Base-by-base conservation (phyloP, 2,888 invertebrate species). In the Drosophila peninsularis region DNA sequence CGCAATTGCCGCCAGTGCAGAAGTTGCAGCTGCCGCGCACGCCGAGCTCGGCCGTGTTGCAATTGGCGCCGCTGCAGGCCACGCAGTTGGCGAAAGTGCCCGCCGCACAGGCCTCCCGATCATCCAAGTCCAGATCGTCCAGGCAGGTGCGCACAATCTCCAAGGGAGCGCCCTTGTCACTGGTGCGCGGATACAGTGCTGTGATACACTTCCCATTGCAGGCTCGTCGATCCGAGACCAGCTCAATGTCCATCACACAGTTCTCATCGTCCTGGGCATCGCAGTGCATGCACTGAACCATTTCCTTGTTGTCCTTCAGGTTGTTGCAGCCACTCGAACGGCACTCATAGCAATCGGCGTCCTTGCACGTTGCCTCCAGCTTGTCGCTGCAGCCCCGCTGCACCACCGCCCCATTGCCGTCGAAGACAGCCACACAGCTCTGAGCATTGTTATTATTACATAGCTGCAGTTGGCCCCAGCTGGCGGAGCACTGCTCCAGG, bases 121-220 rank as follows among this genome's bases (percentile, higher is more conserved):
- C 90, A 57, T 88, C 90, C 9, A 66, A 45, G 11, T 90, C 87
- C 60, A 89, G 78, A 49, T 92, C 92, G 61, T 92, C 91, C 10
- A 88, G 45, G n/a, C 92, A 92, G 4, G 78, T 74, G 39, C 92
- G 84, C 19, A 82, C 76, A 21, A 91, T 19, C 24, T 91, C 91
- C 53, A 83, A 67, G 0, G 82, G 79, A 0, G 91, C 53, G 7
- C 66, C 58, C 0, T 11, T 41, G 9, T 91, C 90, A 1, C 45
- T 57, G 1, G 80, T 87, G 24, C 89, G 84, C 0, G 91, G 70
- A 60, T 91, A 91, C 1, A 92, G 66, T 1, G 91, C 88, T 2
- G 91, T 91, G 70, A 91, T 83, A 47, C 91, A 91, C 14, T 80
- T 64, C 11, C 82, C 78, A 17, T 90, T 53, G 50, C 91, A 91